These are phyloP conservation scores for Epizoanthus illoricatus DNA, from an alignment of 92 coral and sea anemone genomes.

Conservation along the genomic window DNA sequence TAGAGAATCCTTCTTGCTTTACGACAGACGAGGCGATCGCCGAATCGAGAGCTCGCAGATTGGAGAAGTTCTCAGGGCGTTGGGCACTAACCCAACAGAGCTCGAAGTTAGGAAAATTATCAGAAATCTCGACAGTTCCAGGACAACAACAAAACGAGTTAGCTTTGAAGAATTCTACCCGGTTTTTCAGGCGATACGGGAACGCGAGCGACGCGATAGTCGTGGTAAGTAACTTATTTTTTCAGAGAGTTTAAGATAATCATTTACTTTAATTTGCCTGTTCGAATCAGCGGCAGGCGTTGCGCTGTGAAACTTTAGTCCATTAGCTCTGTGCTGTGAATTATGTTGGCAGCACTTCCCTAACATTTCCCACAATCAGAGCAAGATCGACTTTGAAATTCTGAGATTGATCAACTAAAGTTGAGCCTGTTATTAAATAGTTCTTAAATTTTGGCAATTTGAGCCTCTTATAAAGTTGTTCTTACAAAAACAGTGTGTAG, in stretches of 20 bases:
- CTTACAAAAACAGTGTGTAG: no score
- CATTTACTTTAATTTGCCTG: not conserved
- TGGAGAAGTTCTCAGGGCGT: constrained; percentile 97
- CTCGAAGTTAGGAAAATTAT: constrained; percentile 77
- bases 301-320: not conserved
- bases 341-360: no score
- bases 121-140: constrained; percentile 64
- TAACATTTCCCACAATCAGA: no score
- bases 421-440: no score
- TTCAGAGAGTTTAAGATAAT: not conserved
- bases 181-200: constrained; percentile 78
- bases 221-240: constrained; percentile 50
- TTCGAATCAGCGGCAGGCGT: not conserved
- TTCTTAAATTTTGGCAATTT: no score
- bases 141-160: constrained; percentile 64
- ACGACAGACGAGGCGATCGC: constrained; percentile 89
- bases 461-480: no score
- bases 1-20: constrained; percentile 80
- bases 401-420: not conserved
- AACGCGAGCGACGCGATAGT: constrained; percentile 62
- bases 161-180: constrained; percentile 91
- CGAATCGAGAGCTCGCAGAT: constrained; percentile 80
- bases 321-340: no score
- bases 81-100: constrained; percentile 94
- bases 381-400: not conserved